Evolutionary conservation across 64 coral and sea anemone species (phyloP).

Genomic region (Montipora foliosa): DNA sequence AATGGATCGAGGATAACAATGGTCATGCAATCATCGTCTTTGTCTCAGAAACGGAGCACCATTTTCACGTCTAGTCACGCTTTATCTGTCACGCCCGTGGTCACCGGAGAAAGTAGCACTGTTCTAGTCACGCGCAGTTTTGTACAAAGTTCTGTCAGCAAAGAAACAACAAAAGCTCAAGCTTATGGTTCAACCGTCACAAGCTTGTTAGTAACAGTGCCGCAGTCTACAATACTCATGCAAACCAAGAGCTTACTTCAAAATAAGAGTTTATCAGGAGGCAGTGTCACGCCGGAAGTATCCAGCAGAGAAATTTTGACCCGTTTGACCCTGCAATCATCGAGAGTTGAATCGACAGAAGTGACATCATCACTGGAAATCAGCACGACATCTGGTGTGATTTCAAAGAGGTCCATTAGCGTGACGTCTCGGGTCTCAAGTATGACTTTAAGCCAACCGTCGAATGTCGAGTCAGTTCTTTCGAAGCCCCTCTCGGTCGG

Average conservation of each 20-base stretch:
- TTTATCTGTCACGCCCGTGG: background rate
- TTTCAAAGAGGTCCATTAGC: background rate
- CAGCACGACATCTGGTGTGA: background rate
- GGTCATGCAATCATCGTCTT: background rate
- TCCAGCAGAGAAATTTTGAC: background rate
- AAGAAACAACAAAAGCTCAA: background rate
- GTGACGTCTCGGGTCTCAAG: background rate
- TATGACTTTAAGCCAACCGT: background rate
- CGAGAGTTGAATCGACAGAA: background rate
- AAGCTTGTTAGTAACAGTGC: background rate
- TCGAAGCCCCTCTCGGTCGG: background rate
- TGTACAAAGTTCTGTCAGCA: background rate
- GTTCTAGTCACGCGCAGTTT: background rate
- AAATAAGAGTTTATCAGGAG: background rate
- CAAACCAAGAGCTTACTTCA: background rate
- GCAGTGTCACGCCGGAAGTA: background rate
- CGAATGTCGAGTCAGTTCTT: background rate
- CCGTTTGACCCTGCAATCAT: background rate
- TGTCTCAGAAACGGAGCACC: constrained; percentile 8
- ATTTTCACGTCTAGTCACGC: background rate
- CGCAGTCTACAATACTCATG: background rate
- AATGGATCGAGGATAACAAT: constrained; percentile 20
- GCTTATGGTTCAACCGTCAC: background rate
- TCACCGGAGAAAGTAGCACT: background rate
- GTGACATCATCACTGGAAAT: background rate